Base-by-base conservation (phyloP, 2,888 invertebrate species). In the Apocheima hispidaria region DNA sequence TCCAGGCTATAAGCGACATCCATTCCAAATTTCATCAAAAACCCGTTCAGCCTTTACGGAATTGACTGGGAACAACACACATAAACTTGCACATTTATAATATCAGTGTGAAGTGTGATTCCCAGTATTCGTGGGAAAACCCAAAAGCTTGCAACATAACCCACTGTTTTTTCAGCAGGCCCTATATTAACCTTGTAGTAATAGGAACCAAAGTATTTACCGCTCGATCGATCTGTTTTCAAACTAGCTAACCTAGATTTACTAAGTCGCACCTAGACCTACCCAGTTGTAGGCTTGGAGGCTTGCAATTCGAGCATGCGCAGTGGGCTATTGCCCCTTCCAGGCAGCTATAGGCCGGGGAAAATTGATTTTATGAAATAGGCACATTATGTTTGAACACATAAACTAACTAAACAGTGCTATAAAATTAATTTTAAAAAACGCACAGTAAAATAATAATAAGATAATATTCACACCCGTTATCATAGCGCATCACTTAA, bases 271-370 rank as follows among this genome's bases (percentile, higher is more conserved):
- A 65, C 65, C 62, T 65, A 56, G 53, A 54, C 59, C 43, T 53
- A 50, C 51, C 60, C 61, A 43, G 56, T 33, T 20, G 5, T 51
- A 51, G 43, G 51, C 35, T 41, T 4, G 62, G 38, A 20, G 56
- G 65, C 63, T 56, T 69, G 69, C 70, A 69, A 54, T 68, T 54
- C 56, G 66, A 66, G 70, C 68, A 68, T 70, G 70, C 70, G 70
- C 70, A 63, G 10, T 44, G 14, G 0, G 3, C 33, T 12, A 12
- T 43, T 58, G 55, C 62, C 55, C 48, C 49, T 61, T 56, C 61
- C 61, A 55, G 46, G 26, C 40, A 23, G 28, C 51, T 56, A 48
- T 48, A 61, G 56, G 52, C 61, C 36, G 56, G 41, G 51, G 56
- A 28, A 61, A 62, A 62, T 62, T 62, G 61, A 62, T 57, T 57